Evolutionary conservation across 1,140 invertebrate species (phyloP).

Genomic region (Caenorhabditis tropicalis): DNA sequence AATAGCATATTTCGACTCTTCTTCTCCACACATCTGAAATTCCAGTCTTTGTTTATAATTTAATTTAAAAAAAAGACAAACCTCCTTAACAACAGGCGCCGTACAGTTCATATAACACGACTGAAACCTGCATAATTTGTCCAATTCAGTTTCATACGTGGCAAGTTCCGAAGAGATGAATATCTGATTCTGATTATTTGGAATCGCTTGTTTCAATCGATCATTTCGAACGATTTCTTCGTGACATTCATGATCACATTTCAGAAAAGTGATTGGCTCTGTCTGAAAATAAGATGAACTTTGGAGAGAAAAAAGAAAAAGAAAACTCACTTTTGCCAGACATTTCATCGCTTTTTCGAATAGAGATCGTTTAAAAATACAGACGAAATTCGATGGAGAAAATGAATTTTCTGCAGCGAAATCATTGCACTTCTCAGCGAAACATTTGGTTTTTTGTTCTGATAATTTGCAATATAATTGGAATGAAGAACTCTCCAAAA

Average conservation of each 20-base stretch:
- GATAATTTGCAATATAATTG: slow-evolving; percentile 66
- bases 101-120: slow-evolving; percentile 66
- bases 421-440: slow-evolving; percentile 67
- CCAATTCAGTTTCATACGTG: slow-evolving; percentile 66
- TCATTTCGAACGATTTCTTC: slow-evolving; percentile 34
- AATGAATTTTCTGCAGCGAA: slow-evolving; percentile 69
- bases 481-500: slow-evolving; percentile 64
- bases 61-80: too few relatives aligned
- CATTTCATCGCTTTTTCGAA: slow-evolving; percentile 54
- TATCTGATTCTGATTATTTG: slow-evolving; percentile 42
- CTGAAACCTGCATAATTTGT: slow-evolving; percentile 67
- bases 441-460: slow-evolving; percentile 69
- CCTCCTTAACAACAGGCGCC: slow-evolving; percentile 58
- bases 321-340: background rate
- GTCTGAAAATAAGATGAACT: slow-evolving; percentile 56
- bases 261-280: slow-evolving; percentile 69
- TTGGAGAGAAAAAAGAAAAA: background rate
- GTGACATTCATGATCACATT: slow-evolving; percentile 70
- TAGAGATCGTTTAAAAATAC: slow-evolving; percentile 66
- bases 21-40: slow-evolving; percentile 53
- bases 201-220: background rate
- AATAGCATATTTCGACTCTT: slow-evolving; percentile 46
- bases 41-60: too few relatives aligned
- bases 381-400: slow-evolving; percentile 71
- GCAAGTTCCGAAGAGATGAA: slow-evolving; percentile 64